phyloP scores from a whole-genome alignment of 37 sponge, comb jelly and placozoan species.

The Beroe ovata region DNA sequence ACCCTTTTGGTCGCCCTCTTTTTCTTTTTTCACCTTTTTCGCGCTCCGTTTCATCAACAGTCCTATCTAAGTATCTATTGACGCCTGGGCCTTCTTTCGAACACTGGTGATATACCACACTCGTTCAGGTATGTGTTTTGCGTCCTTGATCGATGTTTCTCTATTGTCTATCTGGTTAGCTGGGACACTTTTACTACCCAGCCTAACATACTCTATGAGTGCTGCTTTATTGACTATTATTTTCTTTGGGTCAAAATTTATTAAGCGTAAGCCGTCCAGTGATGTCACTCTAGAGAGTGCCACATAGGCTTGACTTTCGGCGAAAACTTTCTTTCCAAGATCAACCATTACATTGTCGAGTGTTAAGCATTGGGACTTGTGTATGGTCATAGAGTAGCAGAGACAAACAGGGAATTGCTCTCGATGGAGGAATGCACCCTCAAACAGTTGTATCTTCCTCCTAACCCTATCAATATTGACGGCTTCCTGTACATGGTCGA shows the following conservation, averaged over 20 bases:
- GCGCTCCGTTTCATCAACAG: not conserved
- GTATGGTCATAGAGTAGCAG: constrained; percentile 71
- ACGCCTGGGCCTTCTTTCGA: not conserved
- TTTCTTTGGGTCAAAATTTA: constrained; percentile 71
- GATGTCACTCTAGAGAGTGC: constrained; percentile 84
- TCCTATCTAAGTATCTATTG: not conserved
- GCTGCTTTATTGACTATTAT: not conserved
- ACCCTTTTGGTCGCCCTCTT: not conserved
- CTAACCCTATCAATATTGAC: constrained; percentile 50
- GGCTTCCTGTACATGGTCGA: constrained; percentile 66
- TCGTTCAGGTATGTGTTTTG: not conserved
- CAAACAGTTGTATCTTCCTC: constrained; percentile 69
- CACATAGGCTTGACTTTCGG: constrained; percentile 89
- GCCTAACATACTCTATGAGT: not conserved
- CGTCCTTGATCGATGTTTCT: not conserved
- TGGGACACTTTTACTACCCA: not conserved
- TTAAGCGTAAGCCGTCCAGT: constrained; percentile 74
- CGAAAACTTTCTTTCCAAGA: constrained; percentile 75
- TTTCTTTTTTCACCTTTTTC: too few relatives aligned
- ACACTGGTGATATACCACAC: not conserved
- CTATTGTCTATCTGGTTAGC: not conserved
- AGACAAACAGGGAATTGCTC: constrained; percentile 71
- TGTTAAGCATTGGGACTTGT: constrained; percentile 72
- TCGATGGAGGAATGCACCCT: constrained; percentile 68
- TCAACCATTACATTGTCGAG: constrained; percentile 73